Evolutionary conservation across 2,113 vertebrate species (phyloP).

Genomic region (Myodes glareolus): DNA sequence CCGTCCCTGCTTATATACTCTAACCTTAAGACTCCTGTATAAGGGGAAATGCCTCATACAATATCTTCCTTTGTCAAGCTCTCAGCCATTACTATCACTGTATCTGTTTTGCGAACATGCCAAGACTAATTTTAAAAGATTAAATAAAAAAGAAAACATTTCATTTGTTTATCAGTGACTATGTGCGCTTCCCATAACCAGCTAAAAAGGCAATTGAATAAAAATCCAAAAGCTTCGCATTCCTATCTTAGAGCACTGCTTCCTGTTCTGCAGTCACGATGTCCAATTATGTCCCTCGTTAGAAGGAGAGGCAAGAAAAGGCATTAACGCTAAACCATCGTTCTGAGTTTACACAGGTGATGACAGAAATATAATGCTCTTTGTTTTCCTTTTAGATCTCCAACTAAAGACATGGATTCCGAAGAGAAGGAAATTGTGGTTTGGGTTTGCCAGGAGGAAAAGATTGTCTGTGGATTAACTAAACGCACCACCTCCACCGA

Average conservation of each 20-base stretch:
- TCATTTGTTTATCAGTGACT: not conserved
- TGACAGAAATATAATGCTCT: constrained; percentile 54
- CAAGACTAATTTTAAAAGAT: not conserved
- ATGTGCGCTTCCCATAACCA: not conserved
- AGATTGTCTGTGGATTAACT: constrained; percentile 95
- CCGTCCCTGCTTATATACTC: not conserved
- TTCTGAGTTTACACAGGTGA: constrained; percentile 56
- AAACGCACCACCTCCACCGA: constrained; percentile 95
- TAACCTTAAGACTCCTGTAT: not conserved
- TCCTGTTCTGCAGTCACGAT: not conserved
- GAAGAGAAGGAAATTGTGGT: constrained; percentile 94
- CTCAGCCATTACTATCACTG: not conserved
- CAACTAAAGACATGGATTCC: constrained; percentile 88
- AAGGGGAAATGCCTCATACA: not conserved
- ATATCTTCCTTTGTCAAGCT: not conserved
- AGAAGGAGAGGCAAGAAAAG: not conserved
- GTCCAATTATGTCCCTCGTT: not conserved
- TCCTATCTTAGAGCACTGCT: not conserved
- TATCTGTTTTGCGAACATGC: not conserved
- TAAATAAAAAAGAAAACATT: not conserved
- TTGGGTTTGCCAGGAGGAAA: constrained; percentile 95
- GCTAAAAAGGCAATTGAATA: not conserved
- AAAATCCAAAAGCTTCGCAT: not conserved
- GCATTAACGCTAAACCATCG: constrained; percentile 50
- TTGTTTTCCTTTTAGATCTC: constrained; percentile 86